Conservation (phyloP, 1,140 invertebrate genomes). For the Cecropterus lyciades region DNA sequence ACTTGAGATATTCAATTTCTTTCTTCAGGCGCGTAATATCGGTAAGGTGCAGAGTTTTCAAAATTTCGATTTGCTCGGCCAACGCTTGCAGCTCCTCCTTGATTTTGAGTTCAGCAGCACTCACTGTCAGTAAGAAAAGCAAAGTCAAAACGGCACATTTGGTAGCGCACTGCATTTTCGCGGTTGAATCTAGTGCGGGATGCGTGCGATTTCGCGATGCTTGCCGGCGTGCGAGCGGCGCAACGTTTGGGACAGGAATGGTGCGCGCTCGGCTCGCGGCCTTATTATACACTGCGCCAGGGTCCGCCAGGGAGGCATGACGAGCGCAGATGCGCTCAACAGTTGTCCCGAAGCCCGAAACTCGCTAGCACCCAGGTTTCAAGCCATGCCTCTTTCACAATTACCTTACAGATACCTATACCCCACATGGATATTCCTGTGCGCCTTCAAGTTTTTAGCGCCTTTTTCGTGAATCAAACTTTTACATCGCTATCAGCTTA, state of each 20-base stretch:
- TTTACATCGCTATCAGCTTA: no score
- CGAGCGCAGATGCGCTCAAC: slow-evolving; percentile 73
- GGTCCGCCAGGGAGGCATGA: slow-evolving; percentile 45
- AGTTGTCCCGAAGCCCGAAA: slow-evolving; percentile 65
- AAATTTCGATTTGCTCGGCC: slow-evolving; percentile 58
- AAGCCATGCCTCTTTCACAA: slow-evolving; percentile 8
- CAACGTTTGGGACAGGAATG: slow-evolving; percentile 53
- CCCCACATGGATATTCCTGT: no score
- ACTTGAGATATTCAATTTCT: slow-evolving; percentile 68
- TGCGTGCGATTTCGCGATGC: slow-evolving; percentile 34
- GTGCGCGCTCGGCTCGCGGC: slow-evolving; percentile 33
- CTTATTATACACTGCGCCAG: slow-evolving; percentile 52
- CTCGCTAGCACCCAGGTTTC: background rate
- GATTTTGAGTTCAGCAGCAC: slow-evolving; percentile 52
- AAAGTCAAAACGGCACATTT: slow-evolving; percentile 54
- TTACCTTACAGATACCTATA: slow-evolving; percentile 5
- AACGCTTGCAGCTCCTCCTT: slow-evolving; percentile 58
- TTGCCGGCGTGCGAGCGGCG: slow-evolving; percentile 34
- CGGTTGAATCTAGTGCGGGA: slow-evolving; percentile 35
- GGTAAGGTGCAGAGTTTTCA: slow-evolving; percentile 57
- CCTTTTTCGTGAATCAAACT: no score
- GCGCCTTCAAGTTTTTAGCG: no score
- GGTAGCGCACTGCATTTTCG: slow-evolving; percentile 63
- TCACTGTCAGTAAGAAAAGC: slow-evolving; percentile 47
- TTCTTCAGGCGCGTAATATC: slow-evolving; percentile 58